These are phyloP conservation scores for Eretmodus cyanostictus DNA, from an alignment of 2,113 vertebrate species.

Conservation along the genomic window DNA sequence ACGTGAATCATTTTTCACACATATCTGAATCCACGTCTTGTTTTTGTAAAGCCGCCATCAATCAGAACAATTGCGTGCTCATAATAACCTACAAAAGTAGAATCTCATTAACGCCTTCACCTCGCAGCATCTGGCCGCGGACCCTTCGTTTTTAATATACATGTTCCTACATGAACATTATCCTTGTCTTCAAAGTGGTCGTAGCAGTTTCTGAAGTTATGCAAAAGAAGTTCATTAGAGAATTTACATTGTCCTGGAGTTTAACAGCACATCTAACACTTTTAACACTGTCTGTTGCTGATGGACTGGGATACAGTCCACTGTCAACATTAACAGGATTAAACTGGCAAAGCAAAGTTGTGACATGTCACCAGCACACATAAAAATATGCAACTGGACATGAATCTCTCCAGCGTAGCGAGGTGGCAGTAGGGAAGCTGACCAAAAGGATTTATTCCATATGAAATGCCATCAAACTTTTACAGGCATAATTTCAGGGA, in stretches of 20 bases:
- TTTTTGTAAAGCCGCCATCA: background rate
- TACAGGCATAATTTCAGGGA: slow-evolving; percentile 20
- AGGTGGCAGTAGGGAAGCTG: slow-evolving; percentile 1
- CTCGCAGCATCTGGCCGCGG: background rate
- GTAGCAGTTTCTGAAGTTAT: background rate
- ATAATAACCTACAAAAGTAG: background rate
- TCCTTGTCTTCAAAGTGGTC: background rate
- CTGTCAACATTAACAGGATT: background rate
- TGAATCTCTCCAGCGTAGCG: background rate
- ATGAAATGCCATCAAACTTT: slow-evolving; percentile 53
- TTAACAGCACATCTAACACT: background rate
- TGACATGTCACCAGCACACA: background rate
- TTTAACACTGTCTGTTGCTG: background rate
- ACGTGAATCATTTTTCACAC: background rate
- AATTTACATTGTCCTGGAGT: background rate
- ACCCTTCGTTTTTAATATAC: background rate
- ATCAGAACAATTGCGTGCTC: background rate
- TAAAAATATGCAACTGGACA: background rate
- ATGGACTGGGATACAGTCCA: background rate
- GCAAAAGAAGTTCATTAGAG: background rate
- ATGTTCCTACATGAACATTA: background rate
- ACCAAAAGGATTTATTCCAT: slow-evolving; percentile 26
- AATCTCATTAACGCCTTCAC: background rate
- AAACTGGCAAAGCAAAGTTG: background rate
- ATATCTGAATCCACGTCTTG: background rate